Conservation (phyloP, 2,797 vertebrate species). For the Centroberyx gerrardi region DNA sequence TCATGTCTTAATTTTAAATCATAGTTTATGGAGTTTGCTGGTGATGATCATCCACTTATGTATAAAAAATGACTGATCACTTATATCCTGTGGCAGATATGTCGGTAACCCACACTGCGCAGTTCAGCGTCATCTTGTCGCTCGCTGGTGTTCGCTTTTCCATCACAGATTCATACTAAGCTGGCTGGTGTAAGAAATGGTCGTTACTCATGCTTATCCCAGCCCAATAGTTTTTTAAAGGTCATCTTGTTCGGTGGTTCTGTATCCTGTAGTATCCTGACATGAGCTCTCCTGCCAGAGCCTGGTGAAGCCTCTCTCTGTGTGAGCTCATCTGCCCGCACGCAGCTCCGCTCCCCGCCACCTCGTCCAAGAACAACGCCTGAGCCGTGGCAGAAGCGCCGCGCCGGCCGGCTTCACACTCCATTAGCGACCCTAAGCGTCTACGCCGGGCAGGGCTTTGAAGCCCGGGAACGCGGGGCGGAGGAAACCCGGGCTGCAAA, state of each 20-base stretch:
- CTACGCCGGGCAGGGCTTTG: constrained; percentile 24
- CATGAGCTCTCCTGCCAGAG: constrained; percentile 25
- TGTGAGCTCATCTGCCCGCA: constrained; percentile 60
- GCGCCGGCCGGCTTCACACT: constrained; percentile 55
- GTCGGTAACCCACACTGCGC: not conserved
- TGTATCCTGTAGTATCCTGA: constrained; percentile 25
- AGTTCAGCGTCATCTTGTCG: constrained; percentile 8
- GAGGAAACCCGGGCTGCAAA: constrained; percentile 22
- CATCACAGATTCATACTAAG: constrained; percentile 11
- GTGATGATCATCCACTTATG: not conserved
- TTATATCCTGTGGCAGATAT: constrained; percentile 16
- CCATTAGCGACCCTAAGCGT: constrained; percentile 52
- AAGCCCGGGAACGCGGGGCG: constrained; percentile 27
- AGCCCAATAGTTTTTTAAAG: not conserved
- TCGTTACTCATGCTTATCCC: constrained; percentile 25
- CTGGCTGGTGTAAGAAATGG: not conserved
- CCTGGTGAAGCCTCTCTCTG: constrained; percentile 33
- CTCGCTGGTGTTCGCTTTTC: constrained; percentile 22
- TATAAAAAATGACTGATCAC: constrained; percentile 16
- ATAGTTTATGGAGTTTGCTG: no score
- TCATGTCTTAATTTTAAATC: not conserved
- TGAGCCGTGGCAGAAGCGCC: constrained; percentile 47
- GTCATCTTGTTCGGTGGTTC: constrained; percentile 24
- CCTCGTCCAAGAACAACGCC: constrained; percentile 56
- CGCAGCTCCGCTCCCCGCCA: constrained; percentile 33